Base-by-base conservation (phyloP, 2,113 vertebrate genomes). In the Chlamydotis undulata region DNA sequence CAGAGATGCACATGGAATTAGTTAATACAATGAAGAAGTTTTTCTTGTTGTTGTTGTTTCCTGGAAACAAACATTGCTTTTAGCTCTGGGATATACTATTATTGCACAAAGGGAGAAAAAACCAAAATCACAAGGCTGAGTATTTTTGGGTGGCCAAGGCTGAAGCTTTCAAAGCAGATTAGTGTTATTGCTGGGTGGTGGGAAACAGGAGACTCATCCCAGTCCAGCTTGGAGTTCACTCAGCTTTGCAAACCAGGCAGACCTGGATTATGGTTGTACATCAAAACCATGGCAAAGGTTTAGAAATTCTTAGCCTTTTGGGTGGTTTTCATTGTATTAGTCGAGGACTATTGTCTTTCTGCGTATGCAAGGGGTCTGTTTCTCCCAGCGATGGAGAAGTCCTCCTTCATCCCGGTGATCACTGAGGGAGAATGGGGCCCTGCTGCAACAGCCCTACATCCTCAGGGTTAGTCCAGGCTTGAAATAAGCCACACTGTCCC, bases 1-100 rank as follows among this genome's bases (percentile, higher is more conserved):
- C 89, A 97, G 41, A 97, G 83, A 96, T 53, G 45, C 90, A 95
- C 91, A 94, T 89, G 95, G 97, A 96, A 91, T 96, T 96, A 82
- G 97, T 97, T 95, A 96, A 97, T 93, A 90, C 92, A 96, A 94
- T 83, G 83, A 97, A 95, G 83, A 84, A 16, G 41, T 43, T 43
- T 45, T 91, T 94, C 82, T 63, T 41, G 4, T 39, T 70, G 7
- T 52, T 82, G 41, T 24, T 87, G 29, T 65, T 98, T 97, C 94
- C 95, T 97, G 97, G 96, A 96, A 95, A 77, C 75, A 90, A 97
- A 76, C 70, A 10, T 53, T 76, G n/a, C 89, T 96, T 76, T 97
- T 94, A 93, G 85, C 87, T 76, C 65, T 89, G 88, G 93, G 91
- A 59, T 96, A 97, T 79, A 61, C 92, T 83, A 37, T 71, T 94